phyloP scores from a whole-genome alignment of 2,888 invertebrate species.

The Agrilus biguttatus region DNA sequence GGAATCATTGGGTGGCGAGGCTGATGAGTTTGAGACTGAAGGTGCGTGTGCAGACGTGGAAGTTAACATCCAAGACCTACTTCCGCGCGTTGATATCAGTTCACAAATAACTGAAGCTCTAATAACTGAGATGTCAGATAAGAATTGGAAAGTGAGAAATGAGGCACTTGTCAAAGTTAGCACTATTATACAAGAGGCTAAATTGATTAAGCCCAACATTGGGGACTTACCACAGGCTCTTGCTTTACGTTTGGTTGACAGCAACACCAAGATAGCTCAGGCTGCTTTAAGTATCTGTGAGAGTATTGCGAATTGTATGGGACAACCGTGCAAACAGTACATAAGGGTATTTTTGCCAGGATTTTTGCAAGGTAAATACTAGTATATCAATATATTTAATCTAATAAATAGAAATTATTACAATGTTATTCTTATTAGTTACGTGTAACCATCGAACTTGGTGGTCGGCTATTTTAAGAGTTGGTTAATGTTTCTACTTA shows the following conservation, averaged over 20 bases:
- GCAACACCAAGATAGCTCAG: slow-evolving; percentile 84
- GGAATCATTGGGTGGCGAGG: slow-evolving; percentile 11
- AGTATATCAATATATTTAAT: too few species aligned
- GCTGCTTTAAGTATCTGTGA: slow-evolving; percentile 73
- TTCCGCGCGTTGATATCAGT: slow-evolving; percentile 70
- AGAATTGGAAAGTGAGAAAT: slow-evolving; percentile 84
- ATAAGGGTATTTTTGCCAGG: slow-evolving; percentile 72
- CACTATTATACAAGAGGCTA: slow-evolving; percentile 56
- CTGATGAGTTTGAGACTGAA: slow-evolving; percentile 23
- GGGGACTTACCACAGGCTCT: slow-evolving; percentile 75
- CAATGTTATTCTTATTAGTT: background rate
- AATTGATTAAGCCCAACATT: slow-evolving; percentile 67
- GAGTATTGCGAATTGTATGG: slow-evolving; percentile 68
- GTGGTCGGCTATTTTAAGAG: background rate
- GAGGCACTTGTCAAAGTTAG: slow-evolving; percentile 62
- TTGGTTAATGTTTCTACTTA: too few species aligned
- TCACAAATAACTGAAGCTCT: slow-evolving; percentile 68
- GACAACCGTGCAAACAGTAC: slow-evolving; percentile 63
- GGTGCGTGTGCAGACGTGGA: slow-evolving; percentile 35
- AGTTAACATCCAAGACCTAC: slow-evolving; percentile 48
- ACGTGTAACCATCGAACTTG: background rate
- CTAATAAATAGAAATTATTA: too few species aligned
- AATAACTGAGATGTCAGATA: slow-evolving; percentile 68
- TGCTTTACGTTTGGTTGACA: slow-evolving; percentile 65
- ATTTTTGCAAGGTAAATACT: slow-evolving; percentile 62